Evolutionary conservation across 2,113 vertebrate genomes (phyloP), one percentile per base, ranked within the genome.

Genomic region (Xyliphius kryptos): DNA sequence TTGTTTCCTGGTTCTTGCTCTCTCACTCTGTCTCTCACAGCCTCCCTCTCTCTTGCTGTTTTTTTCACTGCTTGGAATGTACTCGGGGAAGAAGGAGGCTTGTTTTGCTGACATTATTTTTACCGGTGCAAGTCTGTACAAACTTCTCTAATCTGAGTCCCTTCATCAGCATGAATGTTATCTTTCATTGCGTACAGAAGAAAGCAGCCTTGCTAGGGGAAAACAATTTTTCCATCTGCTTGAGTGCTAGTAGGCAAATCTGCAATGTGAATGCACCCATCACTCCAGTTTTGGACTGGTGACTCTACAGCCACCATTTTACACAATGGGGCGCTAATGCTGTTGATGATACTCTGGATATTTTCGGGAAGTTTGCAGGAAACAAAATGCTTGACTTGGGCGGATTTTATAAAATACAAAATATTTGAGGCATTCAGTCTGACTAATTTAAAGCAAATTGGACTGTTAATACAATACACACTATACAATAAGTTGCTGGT

Each of bases 81-180:
- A 19, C 22, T 59, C 9, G n/a, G 4, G 40, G n/a, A 40, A 13
- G 53, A 17, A 17, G 26, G 5, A 51, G 51, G 12, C 1, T 40
- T 43, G 53, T n/a, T 15, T 17, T 58, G 37, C 46, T 61, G n/a
- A n/a, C n/a, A n/a, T n/a, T n/a, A n/a, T 49, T 43, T 56, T 51
- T 13, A 59, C 50, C 65, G 20, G 50, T 56, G 43, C 74, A 70
- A 67, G 68, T 57, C 70, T 69, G 72, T 64, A 43, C 76, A 72
- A 63, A 44, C 70, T 49, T 32, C 56, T 61, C 57, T 74, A 63
- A 61, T 72, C 65, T 32, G 47, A 44, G 20, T 54, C 54, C 19
- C 44, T 47, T 51, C 53, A 21, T 58, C 55, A 38, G 54, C 49
- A 64, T 72, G 69, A 69, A 60, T 64, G 56, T 44, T 56, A 72